A percentile compares a stretch with the other conserved stretches of the same genome.
Evolutionary conservation across 2,888 invertebrate genomes (phyloP).

Genomic region (Linyphia triangularis): DNA sequence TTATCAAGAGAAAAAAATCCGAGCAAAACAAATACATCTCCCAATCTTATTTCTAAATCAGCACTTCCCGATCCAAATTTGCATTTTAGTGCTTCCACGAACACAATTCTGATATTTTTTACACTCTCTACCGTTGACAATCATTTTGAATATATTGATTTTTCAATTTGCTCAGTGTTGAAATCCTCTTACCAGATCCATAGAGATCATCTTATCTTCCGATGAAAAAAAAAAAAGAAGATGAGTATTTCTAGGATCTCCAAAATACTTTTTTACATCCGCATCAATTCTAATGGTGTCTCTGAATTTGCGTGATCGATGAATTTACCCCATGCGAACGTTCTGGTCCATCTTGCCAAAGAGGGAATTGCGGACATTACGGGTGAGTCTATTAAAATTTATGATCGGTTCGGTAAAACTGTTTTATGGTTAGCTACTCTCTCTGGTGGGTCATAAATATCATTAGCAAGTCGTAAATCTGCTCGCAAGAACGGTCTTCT

Average conservation of each 20-base stretch:
- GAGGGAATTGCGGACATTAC: conserved; percentile 44
- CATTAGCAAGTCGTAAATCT: conserved; percentile 66
- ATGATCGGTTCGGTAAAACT: conserved; percentile 46
- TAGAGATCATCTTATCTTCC: conserved; percentile 27
- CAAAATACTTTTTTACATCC: neutral
- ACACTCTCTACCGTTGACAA: neutral
- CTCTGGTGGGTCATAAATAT: conserved; percentile 60
- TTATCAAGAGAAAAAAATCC: neutral
- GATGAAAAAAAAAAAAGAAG: neutral
- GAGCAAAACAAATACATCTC: neutral
- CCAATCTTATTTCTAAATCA: conserved; percentile 25
- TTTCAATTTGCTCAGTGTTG: conserved; percentile 42
- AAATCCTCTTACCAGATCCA: neutral
- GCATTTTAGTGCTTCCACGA: conserved; percentile 14
- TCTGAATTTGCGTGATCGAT: conserved; percentile 22
- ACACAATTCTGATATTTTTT: conserved; percentile 17
- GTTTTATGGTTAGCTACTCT: conserved; percentile 57
- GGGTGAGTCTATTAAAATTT: conserved; percentile 55
- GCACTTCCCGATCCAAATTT: conserved; percentile 11
- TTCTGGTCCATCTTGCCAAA: conserved; percentile 4
- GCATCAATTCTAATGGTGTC: neutral
- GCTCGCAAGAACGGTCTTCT: neutral
- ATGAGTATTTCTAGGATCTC: neutral
- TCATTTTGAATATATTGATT: conserved; percentile 48
- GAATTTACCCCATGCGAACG: conserved; percentile 23